These are phyloP conservation scores for Cairina moschata DNA, from an alignment of 2,113 vertebrate genomes.

Conservation along the genomic window DNA sequence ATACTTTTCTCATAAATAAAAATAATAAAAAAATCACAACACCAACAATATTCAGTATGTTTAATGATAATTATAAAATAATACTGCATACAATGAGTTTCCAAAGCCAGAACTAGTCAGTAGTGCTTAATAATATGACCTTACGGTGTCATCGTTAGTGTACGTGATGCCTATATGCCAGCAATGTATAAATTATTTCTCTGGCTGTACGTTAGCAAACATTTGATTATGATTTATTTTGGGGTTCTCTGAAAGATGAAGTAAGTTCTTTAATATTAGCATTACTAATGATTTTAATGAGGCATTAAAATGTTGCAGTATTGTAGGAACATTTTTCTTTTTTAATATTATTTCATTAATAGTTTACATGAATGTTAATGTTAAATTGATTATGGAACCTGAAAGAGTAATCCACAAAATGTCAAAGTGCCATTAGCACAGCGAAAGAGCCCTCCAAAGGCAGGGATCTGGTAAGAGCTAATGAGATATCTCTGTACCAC, in stretches of 20 bases:
- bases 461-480: conserved; percentile 28
- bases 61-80: conserved; percentile 80
- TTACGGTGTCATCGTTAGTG: conserved; percentile 63
- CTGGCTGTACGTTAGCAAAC: conserved; percentile 80
- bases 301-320: conserved; percentile 87
- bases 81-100: conserved; percentile 54
- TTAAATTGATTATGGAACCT: conserved; percentile 81
- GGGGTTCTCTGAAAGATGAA: conserved; percentile 82
- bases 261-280: conserved; percentile 86
- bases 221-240: conserved; percentile 88
- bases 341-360: conserved; percentile 85
- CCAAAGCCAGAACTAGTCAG: conserved; percentile 49
- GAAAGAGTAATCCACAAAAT: conserved; percentile 75
- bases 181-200: conserved; percentile 80
- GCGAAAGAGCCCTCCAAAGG: conserved; percentile 55
- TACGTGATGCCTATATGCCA: conserved; percentile 70
- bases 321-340: conserved; percentile 86
- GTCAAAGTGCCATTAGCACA: conserved; percentile 67
- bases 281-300: conserved; percentile 90
- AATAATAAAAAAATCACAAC: conserved; percentile 2
- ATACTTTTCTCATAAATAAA: conserved; percentile 80
- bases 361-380: conserved; percentile 81
- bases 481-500: conserved; percentile 19
- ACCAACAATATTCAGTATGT: conserved; percentile 74
- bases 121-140: conserved; percentile 71